Evolutionary conservation across 2,888 invertebrate species (phyloP).

Genomic region (Chrysopilus asiliformis): DNA sequence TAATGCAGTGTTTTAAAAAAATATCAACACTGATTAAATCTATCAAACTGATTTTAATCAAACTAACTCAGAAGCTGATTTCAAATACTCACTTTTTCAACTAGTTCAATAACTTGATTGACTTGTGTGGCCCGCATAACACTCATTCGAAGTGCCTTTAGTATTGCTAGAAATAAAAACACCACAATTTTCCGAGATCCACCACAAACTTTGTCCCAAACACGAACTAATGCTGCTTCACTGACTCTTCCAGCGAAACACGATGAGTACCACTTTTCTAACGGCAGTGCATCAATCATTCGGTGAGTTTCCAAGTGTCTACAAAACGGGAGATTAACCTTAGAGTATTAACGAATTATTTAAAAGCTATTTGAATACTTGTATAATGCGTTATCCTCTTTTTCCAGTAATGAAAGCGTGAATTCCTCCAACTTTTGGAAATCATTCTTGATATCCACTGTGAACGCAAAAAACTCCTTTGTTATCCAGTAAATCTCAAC

Average conservation of each 20-base stretch:
- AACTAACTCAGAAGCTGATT: too few relatives aligned
- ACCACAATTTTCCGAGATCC: slow-evolving; percentile 72
- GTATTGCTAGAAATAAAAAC: slow-evolving; percentile 59
- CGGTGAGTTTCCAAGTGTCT: slow-evolving; percentile 53
- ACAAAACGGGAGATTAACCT: slow-evolving; percentile 16
- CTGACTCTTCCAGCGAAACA: slow-evolving; percentile 73
- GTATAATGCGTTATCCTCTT: slow-evolving; percentile 61
- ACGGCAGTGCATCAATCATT: slow-evolving; percentile 49
- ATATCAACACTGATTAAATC: too few relatives aligned
- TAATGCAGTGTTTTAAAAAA: too few relatives aligned
- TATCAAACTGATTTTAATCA: too few relatives aligned
- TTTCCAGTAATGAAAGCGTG: slow-evolving; percentile 53
- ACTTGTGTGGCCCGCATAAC: slow-evolving; percentile 47
- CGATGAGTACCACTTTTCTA: slow-evolving; percentile 66
- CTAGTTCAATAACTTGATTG: slow-evolving; percentile 48
- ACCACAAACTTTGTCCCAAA: slow-evolving; percentile 81
- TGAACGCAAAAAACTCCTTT: slow-evolving; percentile 58
- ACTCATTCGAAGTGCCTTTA: slow-evolving; percentile 54
- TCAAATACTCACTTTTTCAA: slow-evolving; percentile 46
- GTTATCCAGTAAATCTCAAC: slow-evolving; percentile 75
- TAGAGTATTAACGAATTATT: background rate
- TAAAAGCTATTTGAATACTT: slow-evolving; percentile 35
- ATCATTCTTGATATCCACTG: slow-evolving; percentile 51
- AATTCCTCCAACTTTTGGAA: slow-evolving; percentile 51
- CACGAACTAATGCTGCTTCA: slow-evolving; percentile 62